phyloP scores from a whole-genome alignment of 2,113 vertebrate species.

The Rhipidura dahli region DNA sequence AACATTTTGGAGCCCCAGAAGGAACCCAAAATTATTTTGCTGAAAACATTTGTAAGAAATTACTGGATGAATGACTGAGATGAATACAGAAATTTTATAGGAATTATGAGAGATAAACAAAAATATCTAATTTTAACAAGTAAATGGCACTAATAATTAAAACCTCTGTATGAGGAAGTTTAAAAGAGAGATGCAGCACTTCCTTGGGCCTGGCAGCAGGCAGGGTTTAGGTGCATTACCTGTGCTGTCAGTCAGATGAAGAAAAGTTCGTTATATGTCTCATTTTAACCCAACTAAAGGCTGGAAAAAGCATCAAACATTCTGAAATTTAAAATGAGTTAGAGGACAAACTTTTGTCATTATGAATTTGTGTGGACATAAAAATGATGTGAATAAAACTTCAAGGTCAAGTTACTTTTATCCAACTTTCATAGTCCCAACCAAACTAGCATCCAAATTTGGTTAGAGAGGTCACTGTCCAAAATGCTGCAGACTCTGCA shows the following conservation, averaged over 20 bases:
- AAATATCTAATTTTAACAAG: not conserved
- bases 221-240: not conserved
- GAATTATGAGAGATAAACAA: not conserved
- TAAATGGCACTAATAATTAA: not conserved
- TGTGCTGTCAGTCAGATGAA: not conserved
- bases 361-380: not conserved
- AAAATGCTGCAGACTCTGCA: not conserved
- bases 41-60: not conserved
- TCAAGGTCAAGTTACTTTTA: not conserved
- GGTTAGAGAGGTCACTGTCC: not conserved
- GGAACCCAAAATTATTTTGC: not conserved
- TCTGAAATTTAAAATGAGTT: not conserved
- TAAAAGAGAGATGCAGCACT: not conserved
- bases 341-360: not conserved
- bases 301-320: not conserved
- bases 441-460: not conserved
- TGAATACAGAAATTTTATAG: not conserved
- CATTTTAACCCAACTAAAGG: not conserved
- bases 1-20: not conserved
- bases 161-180: not conserved
- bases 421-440: not conserved
- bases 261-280: not conserved
- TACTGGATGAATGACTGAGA: not conserved
- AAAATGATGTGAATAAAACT: not conserved
- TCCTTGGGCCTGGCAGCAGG: not conserved